Conservation (phyloP, 2,797 vertebrate genomes). For the Anolis apletophallus region DNA sequence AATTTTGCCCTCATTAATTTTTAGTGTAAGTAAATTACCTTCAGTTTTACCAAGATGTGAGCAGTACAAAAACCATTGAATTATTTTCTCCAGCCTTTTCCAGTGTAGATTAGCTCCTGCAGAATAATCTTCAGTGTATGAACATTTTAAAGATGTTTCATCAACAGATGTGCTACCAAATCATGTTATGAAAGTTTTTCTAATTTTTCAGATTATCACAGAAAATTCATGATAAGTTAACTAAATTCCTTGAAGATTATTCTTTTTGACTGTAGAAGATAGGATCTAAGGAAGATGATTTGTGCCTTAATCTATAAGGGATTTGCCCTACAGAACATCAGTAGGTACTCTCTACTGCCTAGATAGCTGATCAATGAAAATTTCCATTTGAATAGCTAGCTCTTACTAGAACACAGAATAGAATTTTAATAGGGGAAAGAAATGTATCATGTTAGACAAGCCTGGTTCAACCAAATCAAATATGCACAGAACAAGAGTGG, state of each 20-base stretch:
- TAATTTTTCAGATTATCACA: not conserved
- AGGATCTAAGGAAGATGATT: not conserved
- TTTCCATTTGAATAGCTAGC: slow-evolving; percentile 26
- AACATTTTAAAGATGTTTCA: not conserved
- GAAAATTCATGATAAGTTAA: not conserved
- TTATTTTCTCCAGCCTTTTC: not conserved
- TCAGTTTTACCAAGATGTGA: not conserved
- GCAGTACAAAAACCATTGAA: not conserved
- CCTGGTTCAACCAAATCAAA: slow-evolving; percentile 58
- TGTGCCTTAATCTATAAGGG: not conserved
- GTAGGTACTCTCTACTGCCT: not conserved
- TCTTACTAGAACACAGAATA: slow-evolving; percentile 32
- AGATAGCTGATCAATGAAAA: slow-evolving; percentile 24
- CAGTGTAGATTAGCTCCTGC: not conserved
- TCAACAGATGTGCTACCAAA: not conserved
- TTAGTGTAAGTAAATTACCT: not conserved
- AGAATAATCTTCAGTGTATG: not conserved
- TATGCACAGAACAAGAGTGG: slow-evolving; percentile 37
- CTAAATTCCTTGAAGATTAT: not conserved
- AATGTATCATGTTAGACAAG: slow-evolving; percentile 41
- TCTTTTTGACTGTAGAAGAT: not conserved
- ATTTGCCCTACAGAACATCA: not conserved
- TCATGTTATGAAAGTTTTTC: not conserved
- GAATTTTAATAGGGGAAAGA: slow-evolving; percentile 37
- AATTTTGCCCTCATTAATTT: not conserved